Conservation (phyloP, 1,140 invertebrate genomes). For the Microplitis demolitor region DNA sequence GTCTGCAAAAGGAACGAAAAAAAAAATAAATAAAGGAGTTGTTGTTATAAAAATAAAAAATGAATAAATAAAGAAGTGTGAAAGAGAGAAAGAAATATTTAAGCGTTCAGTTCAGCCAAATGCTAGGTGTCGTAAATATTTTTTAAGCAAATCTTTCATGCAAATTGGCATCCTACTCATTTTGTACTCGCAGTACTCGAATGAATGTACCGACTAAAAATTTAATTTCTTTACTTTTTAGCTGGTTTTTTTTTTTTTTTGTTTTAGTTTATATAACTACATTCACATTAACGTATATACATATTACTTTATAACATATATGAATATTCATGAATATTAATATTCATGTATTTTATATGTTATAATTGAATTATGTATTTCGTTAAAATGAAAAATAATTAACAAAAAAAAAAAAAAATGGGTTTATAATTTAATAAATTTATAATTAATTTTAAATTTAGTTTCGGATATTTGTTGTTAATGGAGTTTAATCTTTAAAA, state of each 20-base stretch:
- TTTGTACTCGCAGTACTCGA: neutral
- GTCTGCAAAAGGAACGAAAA: neutral
- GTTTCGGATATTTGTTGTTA: too few relatives aligned
- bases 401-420: too few relatives aligned
- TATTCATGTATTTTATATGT: too few relatives aligned
- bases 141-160: constrained; percentile 26
- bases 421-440: too few relatives aligned
- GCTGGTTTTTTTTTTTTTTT: neutral
- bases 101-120: constrained; percentile 13
- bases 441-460: too few relatives aligned
- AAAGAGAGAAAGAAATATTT: neutral
- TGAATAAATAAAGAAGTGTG: neutral
- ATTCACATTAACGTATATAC: neutral
- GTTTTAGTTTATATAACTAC: neutral
- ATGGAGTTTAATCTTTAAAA: neutral
- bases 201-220: constrained; percentile 7
- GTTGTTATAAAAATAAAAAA: neutral
- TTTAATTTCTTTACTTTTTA: constrained; percentile 10
- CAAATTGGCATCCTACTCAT: constrained; percentile 20
- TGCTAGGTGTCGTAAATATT: constrained; percentile 14
- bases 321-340: neutral
- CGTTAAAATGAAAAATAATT: too few relatives aligned
- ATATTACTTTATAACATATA: neutral
- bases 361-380: too few relatives aligned
- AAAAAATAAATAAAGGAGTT: neutral